A percentile compares a stretch with the other conserved stretches of the same genome.
Evolutionary conservation across 2,888 invertebrate species (phyloP).

Genomic region (Scelioninae gen. 1): DNA sequence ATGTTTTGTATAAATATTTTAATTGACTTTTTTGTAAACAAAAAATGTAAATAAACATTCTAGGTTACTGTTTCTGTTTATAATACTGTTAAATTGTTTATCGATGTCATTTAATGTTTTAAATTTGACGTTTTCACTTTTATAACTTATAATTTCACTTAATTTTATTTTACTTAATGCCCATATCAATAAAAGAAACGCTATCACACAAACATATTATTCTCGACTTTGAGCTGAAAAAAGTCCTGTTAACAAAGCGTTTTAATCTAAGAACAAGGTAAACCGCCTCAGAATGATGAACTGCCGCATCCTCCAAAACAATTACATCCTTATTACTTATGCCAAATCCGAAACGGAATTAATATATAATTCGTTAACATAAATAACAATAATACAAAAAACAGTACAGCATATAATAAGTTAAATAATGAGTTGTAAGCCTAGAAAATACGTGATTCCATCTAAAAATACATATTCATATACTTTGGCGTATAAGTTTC

Average conservation of each 20-base stretch:
- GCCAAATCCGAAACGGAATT: constrained; percentile 57
- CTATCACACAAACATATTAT: too few species aligned
- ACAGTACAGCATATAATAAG: constrained; percentile 67
- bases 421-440: constrained; percentile 61
- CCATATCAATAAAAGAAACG: too few species aligned
- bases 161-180: not conserved
- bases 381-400: constrained; percentile 68
- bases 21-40: too few species aligned
- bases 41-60: too few species aligned
- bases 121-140: too few species aligned
- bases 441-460: constrained; percentile 63
- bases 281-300: constrained; percentile 38
- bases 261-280: constrained; percentile 44
- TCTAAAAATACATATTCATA: constrained; percentile 67
- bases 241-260: constrained; percentile 26
- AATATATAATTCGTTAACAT: constrained; percentile 68
- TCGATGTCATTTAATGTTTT: too few species aligned
- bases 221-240: not conserved
- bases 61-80: too few species aligned
- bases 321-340: constrained; percentile 66
- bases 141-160: not conserved
- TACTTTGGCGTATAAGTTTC: constrained; percentile 50
- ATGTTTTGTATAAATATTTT: too few species aligned
- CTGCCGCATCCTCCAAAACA: constrained; percentile 58
- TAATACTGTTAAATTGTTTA: too few species aligned